A percentile compares a stretch with the other conserved stretches of the same genome.
These are phyloP conservation scores for Andinoacara biseriatus DNA, from an alignment of 2,113 vertebrate species.

Conservation along the genomic window DNA sequence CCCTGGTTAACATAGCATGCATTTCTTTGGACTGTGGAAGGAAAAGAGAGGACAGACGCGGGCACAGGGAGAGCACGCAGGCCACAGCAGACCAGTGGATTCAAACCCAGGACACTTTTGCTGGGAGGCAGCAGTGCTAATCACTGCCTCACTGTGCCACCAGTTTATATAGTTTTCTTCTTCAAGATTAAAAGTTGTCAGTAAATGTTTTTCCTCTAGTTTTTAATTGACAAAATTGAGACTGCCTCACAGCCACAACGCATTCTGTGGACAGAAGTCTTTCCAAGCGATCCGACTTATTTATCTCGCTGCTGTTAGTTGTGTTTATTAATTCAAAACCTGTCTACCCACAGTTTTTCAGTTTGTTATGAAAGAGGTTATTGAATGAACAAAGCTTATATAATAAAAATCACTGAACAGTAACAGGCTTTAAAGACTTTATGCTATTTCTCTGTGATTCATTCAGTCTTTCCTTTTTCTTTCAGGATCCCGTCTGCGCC, in stretches of 20 bases:
- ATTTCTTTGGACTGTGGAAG: not conserved
- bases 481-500: constrained; percentile 95
- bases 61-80: not conserved
- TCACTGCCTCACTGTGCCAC: not conserved
- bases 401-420: not conserved
- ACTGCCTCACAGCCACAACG: not conserved
- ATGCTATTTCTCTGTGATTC: not conserved
- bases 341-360: not conserved
- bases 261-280: not conserved
- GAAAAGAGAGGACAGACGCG: no score
- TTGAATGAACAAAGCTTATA: not conserved
- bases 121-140: not conserved
- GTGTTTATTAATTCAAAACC: constrained; percentile 3
- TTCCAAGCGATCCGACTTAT: not conserved
- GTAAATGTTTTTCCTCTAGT: not conserved
- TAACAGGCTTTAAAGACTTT: not conserved
- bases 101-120: not conserved
- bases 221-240: no score
- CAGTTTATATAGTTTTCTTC: not conserved
- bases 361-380: not conserved
- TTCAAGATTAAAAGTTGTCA: not conserved
- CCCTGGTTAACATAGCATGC: not conserved
- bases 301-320: not conserved
- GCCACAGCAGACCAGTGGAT: not conserved
- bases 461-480: not conserved